Conservation (phyloP, 2,113 vertebrate genomes). For the Orcinus orca region DNA sequence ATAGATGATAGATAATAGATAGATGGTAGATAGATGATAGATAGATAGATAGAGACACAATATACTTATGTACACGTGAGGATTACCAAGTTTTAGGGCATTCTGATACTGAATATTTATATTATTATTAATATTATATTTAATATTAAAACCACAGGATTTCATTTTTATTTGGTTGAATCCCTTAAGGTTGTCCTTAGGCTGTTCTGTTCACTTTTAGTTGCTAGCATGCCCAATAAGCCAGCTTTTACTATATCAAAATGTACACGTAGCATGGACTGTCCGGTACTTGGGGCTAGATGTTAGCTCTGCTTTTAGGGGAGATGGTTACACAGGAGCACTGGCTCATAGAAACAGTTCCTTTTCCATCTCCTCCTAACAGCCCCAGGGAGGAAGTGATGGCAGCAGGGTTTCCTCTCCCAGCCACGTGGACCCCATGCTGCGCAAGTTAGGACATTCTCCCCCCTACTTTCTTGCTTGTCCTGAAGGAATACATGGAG, state of each 20-base stretch:
- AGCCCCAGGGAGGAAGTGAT: rapidly evolving
- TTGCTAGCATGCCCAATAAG: neutral
- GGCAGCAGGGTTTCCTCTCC: neutral
- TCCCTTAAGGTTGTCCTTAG: neutral
- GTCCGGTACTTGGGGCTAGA: rapidly evolving
- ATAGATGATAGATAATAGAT: no score
- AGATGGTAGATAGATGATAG: neutral
- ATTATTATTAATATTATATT: no score
- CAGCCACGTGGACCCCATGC: rapidly evolving
- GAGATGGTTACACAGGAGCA: rapidly evolving
- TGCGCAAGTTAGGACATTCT: rapidly evolving
- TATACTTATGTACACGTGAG: no score
- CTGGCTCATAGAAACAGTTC: rapidly evolving
- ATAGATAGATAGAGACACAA: no score
- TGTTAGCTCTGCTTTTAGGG: neutral
- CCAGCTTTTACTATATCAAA: neutral
- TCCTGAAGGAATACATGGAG: no score
- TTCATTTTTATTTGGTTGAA: neutral
- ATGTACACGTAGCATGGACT: rapidly evolving
- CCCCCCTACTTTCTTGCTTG: rapidly evolving
- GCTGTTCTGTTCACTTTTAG: neutral
- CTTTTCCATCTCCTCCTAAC: neutral
- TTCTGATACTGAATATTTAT: neutral
- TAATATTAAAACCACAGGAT: neutral
- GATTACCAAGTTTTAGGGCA: neutral